phyloP scores from a whole-genome alignment of 1,140 invertebrate species.

The Periplaneta americana region DNA sequence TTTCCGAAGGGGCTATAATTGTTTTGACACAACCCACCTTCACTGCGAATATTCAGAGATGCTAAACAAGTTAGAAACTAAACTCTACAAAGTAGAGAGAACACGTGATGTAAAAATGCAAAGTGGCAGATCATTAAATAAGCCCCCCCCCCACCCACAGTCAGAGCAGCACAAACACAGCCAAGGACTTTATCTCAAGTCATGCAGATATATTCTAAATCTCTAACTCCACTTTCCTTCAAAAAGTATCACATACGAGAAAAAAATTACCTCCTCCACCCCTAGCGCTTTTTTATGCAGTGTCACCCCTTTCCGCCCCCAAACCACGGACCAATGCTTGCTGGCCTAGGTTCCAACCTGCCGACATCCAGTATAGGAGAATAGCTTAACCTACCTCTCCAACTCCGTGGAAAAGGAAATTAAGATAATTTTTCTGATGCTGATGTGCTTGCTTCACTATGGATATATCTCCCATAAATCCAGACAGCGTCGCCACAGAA shows the following conservation, averaged over 20 bases:
- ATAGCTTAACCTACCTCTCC: not conserved
- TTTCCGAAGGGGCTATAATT: no score
- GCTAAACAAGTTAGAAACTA: no score
- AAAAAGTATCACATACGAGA: not conserved
- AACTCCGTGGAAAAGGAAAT: slow-evolving; percentile 16
- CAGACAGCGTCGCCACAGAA: not conserved
- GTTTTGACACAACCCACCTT: no score
- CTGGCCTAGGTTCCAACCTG: not conserved
- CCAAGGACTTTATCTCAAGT: not conserved
- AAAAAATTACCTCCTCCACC: not conserved
- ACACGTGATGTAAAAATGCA: not conserved
- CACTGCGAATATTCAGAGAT: not conserved
- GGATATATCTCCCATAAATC: not conserved
- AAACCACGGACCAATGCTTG: not conserved
- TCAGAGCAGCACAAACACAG: no score
- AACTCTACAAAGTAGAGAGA: no score
- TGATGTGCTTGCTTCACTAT: slow-evolving; percentile 5
- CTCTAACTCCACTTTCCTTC: not conserved
- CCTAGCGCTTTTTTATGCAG: not conserved
- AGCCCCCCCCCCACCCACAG: not conserved
- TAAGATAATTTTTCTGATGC: slow-evolving; percentile 9
- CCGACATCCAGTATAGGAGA: not conserved
- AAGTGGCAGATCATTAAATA: not conserved
- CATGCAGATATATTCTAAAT: not conserved
- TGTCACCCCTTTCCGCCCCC: not conserved